phyloP scores from a whole-genome alignment of 2,888 invertebrate genomes.

The Ectemnius continuus region DNA sequence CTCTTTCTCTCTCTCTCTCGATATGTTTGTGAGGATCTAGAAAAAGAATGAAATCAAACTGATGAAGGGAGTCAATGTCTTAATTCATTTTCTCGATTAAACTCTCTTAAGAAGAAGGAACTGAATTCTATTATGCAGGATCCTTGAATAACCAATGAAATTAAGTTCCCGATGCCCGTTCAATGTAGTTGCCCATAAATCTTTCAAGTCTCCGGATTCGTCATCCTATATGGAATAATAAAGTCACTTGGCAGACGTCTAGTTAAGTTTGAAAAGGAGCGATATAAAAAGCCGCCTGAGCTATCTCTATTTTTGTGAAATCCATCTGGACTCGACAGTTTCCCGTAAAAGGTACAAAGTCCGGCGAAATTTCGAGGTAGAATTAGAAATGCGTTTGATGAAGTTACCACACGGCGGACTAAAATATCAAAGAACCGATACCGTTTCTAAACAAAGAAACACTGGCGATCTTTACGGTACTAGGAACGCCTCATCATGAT shows the following conservation, averaged over 20 bases:
- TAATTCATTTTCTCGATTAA: conserved; percentile 50
- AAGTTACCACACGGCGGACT: too few species aligned
- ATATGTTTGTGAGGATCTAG: neutral
- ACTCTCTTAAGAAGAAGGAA: conserved; percentile 20
- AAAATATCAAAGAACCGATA: neutral
- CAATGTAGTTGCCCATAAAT: conserved; percentile 37
- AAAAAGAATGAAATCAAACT: neutral
- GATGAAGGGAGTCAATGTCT: neutral
- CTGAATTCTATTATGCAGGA: conserved; percentile 48
- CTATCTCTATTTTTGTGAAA: too few species aligned
- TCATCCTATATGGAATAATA: neutral
- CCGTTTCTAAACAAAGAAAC: neutral
- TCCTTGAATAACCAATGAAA: conserved; percentile 39
- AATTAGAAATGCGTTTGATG: neutral
- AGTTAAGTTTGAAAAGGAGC: too few species aligned
- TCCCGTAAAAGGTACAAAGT: too few species aligned
- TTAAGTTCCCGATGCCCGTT: conserved; percentile 37
- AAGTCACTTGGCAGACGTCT: too few species aligned
- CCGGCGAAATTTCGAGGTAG: neutral
- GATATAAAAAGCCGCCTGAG: too few species aligned
- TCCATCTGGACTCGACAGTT: too few species aligned
- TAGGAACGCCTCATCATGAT: conserved; percentile 25
- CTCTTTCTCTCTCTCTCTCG: neutral
- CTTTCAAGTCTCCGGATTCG: conserved; percentile 35
- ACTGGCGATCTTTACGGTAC: conserved; percentile 3